Percentiles rank a stretch among this genome's conserved stretches.
These are phyloP conservation scores for Columbina picui DNA, from an alignment of 2,113 vertebrate genomes.

Conservation along the genomic window DNA sequence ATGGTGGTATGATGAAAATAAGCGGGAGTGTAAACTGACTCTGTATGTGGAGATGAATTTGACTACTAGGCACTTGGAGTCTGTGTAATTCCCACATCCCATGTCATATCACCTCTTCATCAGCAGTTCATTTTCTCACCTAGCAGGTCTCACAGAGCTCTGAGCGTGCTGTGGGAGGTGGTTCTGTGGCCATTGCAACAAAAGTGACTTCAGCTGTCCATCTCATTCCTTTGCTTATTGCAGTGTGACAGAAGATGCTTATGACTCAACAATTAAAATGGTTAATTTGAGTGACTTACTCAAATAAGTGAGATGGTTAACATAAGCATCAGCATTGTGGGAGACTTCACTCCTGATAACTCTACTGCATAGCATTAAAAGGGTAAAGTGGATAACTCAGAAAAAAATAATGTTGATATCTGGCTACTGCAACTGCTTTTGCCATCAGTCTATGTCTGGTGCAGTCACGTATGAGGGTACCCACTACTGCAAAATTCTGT, in stretches of 20 bases:
- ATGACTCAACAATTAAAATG: not conserved
- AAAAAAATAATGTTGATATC: not conserved
- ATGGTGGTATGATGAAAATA: not conserved
- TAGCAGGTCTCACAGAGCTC: not conserved
- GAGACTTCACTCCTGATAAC: not conserved
- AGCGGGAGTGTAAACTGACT: not conserved
- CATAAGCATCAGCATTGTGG: fast-evolving
- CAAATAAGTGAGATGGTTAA: not conserved
- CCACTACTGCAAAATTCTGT: not conserved
- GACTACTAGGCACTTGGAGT: not conserved
- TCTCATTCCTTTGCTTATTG: not conserved
- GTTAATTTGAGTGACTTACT: not conserved
- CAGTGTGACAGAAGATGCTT: not conserved
- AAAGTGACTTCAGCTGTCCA: not conserved
- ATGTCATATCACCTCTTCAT: not conserved
- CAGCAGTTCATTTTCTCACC: not conserved
- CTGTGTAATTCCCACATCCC: not conserved
- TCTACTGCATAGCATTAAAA: not conserved
- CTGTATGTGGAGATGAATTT: not conserved
- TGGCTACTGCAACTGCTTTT: not conserved
- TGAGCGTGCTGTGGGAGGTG: fast-evolving
- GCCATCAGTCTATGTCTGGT: not conserved
- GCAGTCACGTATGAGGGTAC: not conserved
- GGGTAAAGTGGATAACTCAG: not conserved
- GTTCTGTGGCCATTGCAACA: not conserved